A percentile compares a stretch with the other conserved stretches of the same genome.
These are phyloP conservation scores for Holothuria glaberrima DNA, from an alignment of 35 echinoderm and acorn worm species.

Conservation along the genomic window DNA sequence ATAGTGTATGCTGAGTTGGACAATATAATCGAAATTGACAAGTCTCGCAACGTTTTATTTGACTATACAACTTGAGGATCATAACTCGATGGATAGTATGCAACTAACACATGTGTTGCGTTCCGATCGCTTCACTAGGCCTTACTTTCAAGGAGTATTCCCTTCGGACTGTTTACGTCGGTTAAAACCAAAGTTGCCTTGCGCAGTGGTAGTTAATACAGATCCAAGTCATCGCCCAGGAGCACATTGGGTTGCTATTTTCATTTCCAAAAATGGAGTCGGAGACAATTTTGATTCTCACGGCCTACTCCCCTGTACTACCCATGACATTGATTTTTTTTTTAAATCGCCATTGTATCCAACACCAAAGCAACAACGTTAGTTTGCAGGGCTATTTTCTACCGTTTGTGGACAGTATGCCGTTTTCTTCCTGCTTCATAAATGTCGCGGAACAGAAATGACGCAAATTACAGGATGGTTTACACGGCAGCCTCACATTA, in stretches of 20 bases:
- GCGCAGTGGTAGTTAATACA: neutral
- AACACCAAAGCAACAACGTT: neutral
- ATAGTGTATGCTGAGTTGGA: too few species aligned
- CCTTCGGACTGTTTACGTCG: neutral
- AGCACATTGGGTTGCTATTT: conserved; percentile 19
- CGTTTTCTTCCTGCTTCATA: conserved; percentile 25
- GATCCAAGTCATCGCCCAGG: neutral
- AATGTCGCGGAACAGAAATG: conserved; percentile 2
- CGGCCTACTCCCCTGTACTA: neutral
- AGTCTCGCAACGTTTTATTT: too few species aligned
- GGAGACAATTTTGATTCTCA: conserved; percentile 10
- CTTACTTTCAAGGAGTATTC: neutral
- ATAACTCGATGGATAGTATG: too few species aligned
- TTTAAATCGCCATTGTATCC: neutral
- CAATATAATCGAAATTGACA: too few species aligned
- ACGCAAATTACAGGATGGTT: neutral
- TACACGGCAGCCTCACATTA: neutral
- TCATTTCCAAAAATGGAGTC: neutral
- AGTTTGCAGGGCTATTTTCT: conserved; percentile 10
- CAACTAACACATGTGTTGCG: too few species aligned
- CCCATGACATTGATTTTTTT: neutral
- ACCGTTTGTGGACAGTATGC: conserved; percentile 34
- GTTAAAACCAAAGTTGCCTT: neutral
- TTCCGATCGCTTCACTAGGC: neutral
- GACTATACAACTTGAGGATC: too few species aligned